These are phyloP conservation scores for Philypnodon macrostomus DNA, from an alignment of 2,797 vertebrate genomes.

Conservation along the genomic window DNA sequence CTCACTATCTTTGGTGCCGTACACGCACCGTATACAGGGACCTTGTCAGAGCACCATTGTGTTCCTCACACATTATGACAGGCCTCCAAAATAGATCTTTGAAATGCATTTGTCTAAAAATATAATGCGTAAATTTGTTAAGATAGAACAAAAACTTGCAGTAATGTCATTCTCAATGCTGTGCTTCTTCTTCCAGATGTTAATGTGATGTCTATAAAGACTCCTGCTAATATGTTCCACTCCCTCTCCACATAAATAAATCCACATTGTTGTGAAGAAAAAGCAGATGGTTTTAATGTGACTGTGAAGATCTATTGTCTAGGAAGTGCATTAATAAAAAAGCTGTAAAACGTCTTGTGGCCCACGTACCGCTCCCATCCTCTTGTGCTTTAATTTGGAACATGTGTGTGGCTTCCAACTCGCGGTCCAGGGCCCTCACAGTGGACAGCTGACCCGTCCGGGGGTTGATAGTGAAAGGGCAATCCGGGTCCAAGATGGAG, in stretches of 20 bases:
- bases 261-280: slow-evolving; percentile 15
- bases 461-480: slow-evolving; percentile 62
- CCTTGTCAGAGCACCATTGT: slow-evolving; percentile 55
- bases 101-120: slow-evolving; percentile 63
- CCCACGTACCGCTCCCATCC: slow-evolving; percentile 58
- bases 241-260: slow-evolving; percentile 28
- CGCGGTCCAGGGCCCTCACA: slow-evolving; percentile 69
- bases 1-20: slow-evolving; percentile 60
- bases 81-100: slow-evolving; percentile 63
- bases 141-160: slow-evolving; percentile 48
- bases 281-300: slow-evolving; percentile 48
- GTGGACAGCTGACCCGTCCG: slow-evolving; percentile 63
- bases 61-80: slow-evolving; percentile 59
- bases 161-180: slow-evolving; percentile 59
- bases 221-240: slow-evolving; percentile 35
- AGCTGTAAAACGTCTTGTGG: slow-evolving; percentile 6
- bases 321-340: slow-evolving; percentile 43
- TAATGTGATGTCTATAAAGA: slow-evolving; percentile 39
- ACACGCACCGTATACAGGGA: slow-evolving; percentile 47
- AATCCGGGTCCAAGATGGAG: slow-evolving; percentile 64
- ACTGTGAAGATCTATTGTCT: slow-evolving; percentile 47
- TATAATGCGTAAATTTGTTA: too few species aligned
- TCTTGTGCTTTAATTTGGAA: slow-evolving; percentile 75
- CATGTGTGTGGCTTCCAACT: slow-evolving; percentile 53
- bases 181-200: slow-evolving; percentile 52